Evolutionary conservation across 2,888 invertebrate genomes (phyloP).

Genomic region (Ceramica pisi): DNA sequence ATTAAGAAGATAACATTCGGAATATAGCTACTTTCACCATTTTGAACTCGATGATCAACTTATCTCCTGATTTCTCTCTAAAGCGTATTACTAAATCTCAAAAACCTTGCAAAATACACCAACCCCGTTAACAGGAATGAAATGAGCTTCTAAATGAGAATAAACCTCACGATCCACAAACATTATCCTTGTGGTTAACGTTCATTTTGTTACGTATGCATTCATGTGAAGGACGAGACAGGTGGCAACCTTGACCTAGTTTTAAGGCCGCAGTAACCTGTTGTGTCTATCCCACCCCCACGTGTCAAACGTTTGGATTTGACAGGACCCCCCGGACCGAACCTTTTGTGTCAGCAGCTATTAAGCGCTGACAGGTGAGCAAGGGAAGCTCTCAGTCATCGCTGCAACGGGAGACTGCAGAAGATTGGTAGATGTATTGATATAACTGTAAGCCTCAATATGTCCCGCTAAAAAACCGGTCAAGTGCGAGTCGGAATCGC

Average conservation of each 20-base stretch:
- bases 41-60: no score
- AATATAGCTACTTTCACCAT: no score
- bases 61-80: background rate
- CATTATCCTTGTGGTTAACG: conserved; percentile 44
- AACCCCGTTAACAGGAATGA: conserved; percentile 2
- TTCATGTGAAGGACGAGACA: conserved; percentile 36
- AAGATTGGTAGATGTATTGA: background rate
- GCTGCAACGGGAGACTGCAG: background rate
- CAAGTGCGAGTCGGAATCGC: no score
- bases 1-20: no score
- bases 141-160: conserved; percentile 41
- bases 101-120: conserved; percentile 14
- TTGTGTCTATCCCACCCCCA: conserved; percentile 27
- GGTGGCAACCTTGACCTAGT: conserved; percentile 29
- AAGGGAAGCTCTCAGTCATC: background rate
- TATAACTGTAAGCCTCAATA: background rate
- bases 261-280: conserved; percentile 17
- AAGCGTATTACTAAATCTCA: background rate
- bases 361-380: conserved; percentile 14
- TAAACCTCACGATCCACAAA: conserved; percentile 19
- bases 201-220: conserved; percentile 11
- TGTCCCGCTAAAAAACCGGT: background rate
- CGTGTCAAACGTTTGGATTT: conserved; percentile 26
- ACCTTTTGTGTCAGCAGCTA: background rate
- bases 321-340: conserved; percentile 14